Conservation (phyloP, 2,113 vertebrate species). For the Sinocyclocheilus rhinocerous region DNA sequence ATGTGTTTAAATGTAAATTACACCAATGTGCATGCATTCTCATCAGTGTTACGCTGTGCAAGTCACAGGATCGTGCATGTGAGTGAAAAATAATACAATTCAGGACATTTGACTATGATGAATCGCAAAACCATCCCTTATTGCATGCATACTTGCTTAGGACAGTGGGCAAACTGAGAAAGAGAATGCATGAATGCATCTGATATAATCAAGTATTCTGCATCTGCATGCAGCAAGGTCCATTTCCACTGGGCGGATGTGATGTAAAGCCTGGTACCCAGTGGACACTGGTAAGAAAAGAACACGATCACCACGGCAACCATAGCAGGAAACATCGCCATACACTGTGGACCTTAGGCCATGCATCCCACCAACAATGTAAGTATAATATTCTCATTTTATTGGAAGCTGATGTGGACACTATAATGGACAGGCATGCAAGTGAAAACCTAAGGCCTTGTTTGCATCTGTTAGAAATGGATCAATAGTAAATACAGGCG, state of each 20-base stretch:
- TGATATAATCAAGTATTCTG: background rate
- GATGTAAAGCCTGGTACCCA: conserved; percentile 35
- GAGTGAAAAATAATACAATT: background rate
- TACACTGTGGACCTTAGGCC: background rate
- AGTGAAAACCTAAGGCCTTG: background rate
- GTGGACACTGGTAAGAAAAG: conserved; percentile 48
- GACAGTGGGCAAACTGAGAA: conserved; percentile 50
- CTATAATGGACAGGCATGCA: background rate
- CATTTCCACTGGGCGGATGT: conserved; percentile 39
- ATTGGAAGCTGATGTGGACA: background rate
- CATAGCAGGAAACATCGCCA: conserved; percentile 34
- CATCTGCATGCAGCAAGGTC: conserved; percentile 28
- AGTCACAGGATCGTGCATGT: background rate
- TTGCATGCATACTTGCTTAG: background rate
- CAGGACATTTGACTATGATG: background rate
- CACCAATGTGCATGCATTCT: conserved; percentile 39
- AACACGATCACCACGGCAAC: conserved; percentile 47
- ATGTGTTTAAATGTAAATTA: conserved; percentile 46
- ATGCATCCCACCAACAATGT: background rate
- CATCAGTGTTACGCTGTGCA: conserved; percentile 24
- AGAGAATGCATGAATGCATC: background rate
- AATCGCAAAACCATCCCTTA: background rate
- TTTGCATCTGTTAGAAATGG: background rate
- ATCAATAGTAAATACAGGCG: background rate
- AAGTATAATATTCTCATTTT: background rate